Evolutionary conservation across 1,140 invertebrate genomes (phyloP).

Genomic region (Lasioglossum albipes): DNA sequence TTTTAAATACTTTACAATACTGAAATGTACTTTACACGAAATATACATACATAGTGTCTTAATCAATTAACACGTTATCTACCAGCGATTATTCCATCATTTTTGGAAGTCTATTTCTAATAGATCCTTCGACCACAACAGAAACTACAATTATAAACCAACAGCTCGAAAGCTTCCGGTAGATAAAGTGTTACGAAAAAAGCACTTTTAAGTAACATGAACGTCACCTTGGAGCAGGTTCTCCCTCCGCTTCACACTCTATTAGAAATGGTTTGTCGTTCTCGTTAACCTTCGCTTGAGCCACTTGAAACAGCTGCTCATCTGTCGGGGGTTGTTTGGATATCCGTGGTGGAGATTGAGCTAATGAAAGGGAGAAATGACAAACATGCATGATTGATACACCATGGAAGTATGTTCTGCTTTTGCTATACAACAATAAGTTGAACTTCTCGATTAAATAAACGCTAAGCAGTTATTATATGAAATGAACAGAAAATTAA

Average conservation of each 20-base stretch:
- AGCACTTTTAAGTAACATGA: constrained; percentile 17
- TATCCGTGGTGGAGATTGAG: constrained; percentile 92
- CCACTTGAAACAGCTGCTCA: constrained; percentile 95
- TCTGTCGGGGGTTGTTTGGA: constrained; percentile 94
- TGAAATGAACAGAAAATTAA: constrained; percentile 13
- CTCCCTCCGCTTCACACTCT: constrained; percentile 96
- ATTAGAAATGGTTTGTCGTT: constrained; percentile 96
- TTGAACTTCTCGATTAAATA: neutral
- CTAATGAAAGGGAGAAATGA: constrained; percentile 76
- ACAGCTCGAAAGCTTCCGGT: no score
- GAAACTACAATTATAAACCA: no score
- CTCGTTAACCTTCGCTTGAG: constrained; percentile 86
- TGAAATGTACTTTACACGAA: no score
- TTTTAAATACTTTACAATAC: no score
- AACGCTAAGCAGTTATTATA: neutral
- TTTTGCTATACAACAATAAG: neutral
- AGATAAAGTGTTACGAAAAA: no score
- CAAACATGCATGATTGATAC: constrained; percentile 25
- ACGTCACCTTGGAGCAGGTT: constrained; percentile 90
- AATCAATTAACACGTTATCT: no score
- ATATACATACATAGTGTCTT: no score
- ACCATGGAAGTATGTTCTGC: neutral
- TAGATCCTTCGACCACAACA: no score
- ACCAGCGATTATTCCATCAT: no score
- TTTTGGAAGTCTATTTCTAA: no score